phyloP scores from a whole-genome alignment of 2,888 invertebrate species.

The Pinctada fucata region DNA sequence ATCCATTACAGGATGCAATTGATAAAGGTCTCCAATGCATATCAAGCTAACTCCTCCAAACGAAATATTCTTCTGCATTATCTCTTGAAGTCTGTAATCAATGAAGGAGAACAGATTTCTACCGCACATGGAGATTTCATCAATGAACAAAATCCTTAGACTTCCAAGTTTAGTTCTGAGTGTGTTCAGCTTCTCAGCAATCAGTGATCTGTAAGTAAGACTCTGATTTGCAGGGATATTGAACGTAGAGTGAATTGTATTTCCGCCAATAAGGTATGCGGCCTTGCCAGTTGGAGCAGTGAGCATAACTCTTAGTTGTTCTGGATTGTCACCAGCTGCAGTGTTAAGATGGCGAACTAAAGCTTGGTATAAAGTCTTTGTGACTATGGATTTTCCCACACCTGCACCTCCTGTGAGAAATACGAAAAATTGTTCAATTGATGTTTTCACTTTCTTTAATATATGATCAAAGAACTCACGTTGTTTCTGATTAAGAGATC shows the following conservation, averaged over 20 bases:
- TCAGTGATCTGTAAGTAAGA: constrained; percentile 13
- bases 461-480: constrained; percentile 29
- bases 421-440: constrained; percentile 16
- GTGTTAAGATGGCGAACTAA: constrained; percentile 26
- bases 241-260: constrained; percentile 41
- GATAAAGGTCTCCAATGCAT: constrained; percentile 41
- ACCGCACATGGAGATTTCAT: constrained; percentile 35
- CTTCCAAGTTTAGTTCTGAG: constrained; percentile 15
- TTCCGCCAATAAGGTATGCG: constrained; percentile 41
- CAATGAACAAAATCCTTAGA: constrained; percentile 20
- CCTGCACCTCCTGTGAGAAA: constrained; percentile 58
- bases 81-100: constrained; percentile 28
- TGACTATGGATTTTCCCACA: constrained; percentile 53
- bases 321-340: constrained; percentile 29
- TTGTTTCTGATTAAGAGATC: constrained; percentile 27
- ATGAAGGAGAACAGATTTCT: constrained; percentile 33
- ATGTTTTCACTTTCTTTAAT: constrained; percentile 11
- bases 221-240: constrained; percentile 39
- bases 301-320: constrained; percentile 31
- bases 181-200: constrained; percentile 12
- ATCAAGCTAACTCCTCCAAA: constrained; percentile 39
- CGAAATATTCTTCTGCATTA: constrained; percentile 10
- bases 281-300: constrained; percentile 46
- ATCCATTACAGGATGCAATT: constrained; percentile 30
- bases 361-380: constrained; percentile 46